Conservation (phyloP, 64 coral and sea anemone genomes). For the Dendronephthya gigantea region DNA sequence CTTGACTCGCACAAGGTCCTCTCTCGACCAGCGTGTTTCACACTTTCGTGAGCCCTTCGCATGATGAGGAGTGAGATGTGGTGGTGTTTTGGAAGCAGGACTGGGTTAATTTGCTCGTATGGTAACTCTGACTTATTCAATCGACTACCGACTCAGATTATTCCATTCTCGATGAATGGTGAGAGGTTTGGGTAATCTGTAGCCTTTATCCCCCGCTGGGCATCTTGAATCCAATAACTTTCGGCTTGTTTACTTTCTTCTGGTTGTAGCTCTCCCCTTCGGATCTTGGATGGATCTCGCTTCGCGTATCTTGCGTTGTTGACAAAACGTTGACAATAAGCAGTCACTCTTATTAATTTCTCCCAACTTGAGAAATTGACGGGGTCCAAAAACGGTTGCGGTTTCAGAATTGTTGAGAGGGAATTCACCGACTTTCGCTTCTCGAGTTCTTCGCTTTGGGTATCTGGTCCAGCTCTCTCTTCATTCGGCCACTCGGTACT, state of each 20-base stretch:
- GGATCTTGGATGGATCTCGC: neutral
- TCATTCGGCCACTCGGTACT: slow-evolving; percentile 15
- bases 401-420: neutral
- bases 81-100: neutral
- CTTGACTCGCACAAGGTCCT: neutral
- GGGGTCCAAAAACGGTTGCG: neutral
- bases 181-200: neutral
- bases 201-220: neutral
- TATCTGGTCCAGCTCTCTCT: neutral
- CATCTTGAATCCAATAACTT: neutral
- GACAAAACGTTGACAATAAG: neutral
- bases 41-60: neutral
- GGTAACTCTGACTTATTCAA: neutral
- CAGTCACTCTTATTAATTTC: neutral
- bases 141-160: slow-evolving; percentile 21
- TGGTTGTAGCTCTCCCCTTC: neutral
- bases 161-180: neutral
- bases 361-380: neutral
- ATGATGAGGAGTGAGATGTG: slow-evolving; percentile 16
- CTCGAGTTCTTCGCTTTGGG: neutral
- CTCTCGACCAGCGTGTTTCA: neutral
- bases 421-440: too few species aligned
- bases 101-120: slow-evolving; percentile 16
- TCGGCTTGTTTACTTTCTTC: slow-evolving; percentile 17
- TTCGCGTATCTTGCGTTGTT: neutral